phyloP scores from a whole-genome alignment of 2,888 invertebrate species.

The Nasonovia ribisnigri region DNA sequence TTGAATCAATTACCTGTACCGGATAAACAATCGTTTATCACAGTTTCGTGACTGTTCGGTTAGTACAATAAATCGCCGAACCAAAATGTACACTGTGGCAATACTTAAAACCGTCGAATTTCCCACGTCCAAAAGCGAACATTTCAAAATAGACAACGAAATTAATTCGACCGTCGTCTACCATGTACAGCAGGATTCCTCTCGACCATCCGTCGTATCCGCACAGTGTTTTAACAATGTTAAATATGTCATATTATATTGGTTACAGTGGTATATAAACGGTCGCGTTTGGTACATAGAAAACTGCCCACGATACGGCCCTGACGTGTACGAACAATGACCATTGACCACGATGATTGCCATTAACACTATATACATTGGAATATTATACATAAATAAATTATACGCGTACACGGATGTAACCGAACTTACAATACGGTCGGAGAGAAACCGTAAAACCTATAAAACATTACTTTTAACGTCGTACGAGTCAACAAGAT shows the following conservation, averaged over 20 bases:
- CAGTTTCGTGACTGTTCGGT: background rate
- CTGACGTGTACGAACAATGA: background rate
- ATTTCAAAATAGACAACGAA: background rate
- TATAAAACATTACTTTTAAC: constrained; percentile 4
- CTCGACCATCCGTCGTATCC: background rate
- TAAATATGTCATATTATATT: background rate
- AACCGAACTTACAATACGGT: background rate
- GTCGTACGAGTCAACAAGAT: constrained; percentile 5
- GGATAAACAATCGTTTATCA: background rate
- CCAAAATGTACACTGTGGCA: background rate
- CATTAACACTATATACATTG: background rate
- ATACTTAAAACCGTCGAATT: background rate
- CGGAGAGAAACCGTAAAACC: background rate
- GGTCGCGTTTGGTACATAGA: too few species aligned
- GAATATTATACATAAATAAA: background rate
- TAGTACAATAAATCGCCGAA: background rate
- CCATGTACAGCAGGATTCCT: background rate
- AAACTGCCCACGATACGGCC: background rate
- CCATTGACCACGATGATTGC: background rate
- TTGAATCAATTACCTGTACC: background rate
- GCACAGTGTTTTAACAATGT: background rate
- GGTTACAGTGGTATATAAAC: background rate
- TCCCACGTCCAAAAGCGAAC: background rate
- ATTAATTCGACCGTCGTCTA: background rate
- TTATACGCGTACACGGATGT: background rate